phyloP scores from a whole-genome alignment of 2,113 vertebrate genomes.

The Dicaeum eximium region DNA sequence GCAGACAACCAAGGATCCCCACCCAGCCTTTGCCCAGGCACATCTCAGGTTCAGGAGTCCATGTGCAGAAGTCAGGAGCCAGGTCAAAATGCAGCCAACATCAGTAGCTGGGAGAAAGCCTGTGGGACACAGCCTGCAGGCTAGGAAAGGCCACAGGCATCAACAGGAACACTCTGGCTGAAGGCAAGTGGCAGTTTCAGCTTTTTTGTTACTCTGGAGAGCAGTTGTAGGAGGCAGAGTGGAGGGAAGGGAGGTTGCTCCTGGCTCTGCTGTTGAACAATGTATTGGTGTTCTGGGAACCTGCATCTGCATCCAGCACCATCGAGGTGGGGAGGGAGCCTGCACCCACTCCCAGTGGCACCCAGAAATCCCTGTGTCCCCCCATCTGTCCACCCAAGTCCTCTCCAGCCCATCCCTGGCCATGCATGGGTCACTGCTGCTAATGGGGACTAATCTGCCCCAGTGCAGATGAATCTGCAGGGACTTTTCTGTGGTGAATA shows the following conservation, averaged over 20 bases:
- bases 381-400: too few species aligned
- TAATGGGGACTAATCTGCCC: neutral
- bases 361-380: neutral
- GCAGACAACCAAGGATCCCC: neutral
- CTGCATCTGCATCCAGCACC: neutral
- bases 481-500: neutral
- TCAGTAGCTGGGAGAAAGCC: neutral
- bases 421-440: neutral
- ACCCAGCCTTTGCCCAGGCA: neutral
- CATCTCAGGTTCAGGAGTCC: neutral
- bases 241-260: neutral
- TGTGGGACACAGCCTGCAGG: neutral
- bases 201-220: neutral
- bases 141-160: neutral
- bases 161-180: neutral
- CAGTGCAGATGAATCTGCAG: neutral
- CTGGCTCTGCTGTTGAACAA: neutral
- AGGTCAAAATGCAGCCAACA: neutral
- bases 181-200: neutral
- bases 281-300: neutral
- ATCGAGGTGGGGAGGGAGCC: fast-evolving
- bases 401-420: neutral
- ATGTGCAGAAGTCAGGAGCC: neutral
- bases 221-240: neutral
- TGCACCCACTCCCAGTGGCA: fast-evolving